Evolutionary conservation across 2,797 vertebrate species (phyloP).

Genomic region (Sebastolobus altivelis): DNA sequence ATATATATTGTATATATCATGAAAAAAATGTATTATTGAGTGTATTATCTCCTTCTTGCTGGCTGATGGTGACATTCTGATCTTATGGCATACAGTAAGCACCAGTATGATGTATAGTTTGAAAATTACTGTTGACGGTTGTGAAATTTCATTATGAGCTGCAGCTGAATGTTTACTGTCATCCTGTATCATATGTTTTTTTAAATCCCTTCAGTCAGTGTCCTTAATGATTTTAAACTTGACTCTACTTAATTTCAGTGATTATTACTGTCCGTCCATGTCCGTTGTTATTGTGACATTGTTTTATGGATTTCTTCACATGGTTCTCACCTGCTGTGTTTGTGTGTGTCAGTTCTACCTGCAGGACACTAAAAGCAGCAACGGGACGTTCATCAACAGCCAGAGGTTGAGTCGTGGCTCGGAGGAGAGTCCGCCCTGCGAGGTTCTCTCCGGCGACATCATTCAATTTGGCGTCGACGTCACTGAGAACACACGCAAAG

Average conservation of each 20-base stretch:
- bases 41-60: neutral
- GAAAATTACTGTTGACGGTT: neutral
- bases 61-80: neutral
- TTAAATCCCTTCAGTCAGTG: neutral
- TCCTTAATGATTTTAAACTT: neutral
- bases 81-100: neutral
- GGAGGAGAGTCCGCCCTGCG: slow-evolving; percentile 98
- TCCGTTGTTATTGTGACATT: neutral
- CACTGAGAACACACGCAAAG: slow-evolving; percentile 99
- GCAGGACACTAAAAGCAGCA: slow-evolving; percentile 99
- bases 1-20: no score
- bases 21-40: no score
- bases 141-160: neutral
- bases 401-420: slow-evolving; percentile 98
- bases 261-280: neutral
- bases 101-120: neutral
- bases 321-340: slow-evolving; percentile 24
- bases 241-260: neutral
- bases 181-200: neutral
- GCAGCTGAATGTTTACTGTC: neutral
- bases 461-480: slow-evolving; percentile 99
- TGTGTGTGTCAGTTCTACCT: slow-evolving; percentile 93
- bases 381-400: slow-evolving; percentile 99
- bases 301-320: neutral
- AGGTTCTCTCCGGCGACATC: slow-evolving; percentile 97